Evolutionary conservation across 2,797 vertebrate genomes (phyloP).

Genomic region (Pseudocheirus occidentalis): DNA sequence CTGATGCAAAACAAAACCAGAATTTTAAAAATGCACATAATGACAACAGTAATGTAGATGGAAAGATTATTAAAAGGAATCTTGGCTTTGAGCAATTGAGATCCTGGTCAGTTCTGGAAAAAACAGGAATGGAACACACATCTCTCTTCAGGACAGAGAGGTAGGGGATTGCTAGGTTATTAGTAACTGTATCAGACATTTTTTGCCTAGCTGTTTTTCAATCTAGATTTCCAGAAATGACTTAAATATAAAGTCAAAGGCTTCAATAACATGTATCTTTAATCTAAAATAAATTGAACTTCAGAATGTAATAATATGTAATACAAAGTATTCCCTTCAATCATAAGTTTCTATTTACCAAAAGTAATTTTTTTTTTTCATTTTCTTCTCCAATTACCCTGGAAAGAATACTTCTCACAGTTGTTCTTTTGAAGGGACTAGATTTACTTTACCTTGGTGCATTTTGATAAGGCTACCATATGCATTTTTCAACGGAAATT

Average conservation of each 20-base stretch:
- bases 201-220: background rate
- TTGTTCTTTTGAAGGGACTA: background rate
- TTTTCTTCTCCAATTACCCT: background rate
- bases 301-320: background rate
- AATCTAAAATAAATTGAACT: background rate
- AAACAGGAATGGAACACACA: background rate
- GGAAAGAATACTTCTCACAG: background rate
- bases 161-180: background rate
- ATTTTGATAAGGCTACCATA: conserved; percentile 74
- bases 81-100: background rate
- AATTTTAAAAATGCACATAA: background rate
- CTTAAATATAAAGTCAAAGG: background rate
- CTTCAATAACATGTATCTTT: background rate
- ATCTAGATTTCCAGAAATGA: background rate
- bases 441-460: conserved; percentile 50
- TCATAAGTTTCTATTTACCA: background rate
- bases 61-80: background rate
- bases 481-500: conserved; percentile 70
- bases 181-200: background rate
- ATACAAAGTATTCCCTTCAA: background rate
- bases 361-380: background rate
- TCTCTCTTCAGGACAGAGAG: background rate
- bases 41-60: background rate
- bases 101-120: background rate
- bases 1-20: background rate